Conservation (phyloP, 2,113 vertebrate genomes). For the Mastomys coucha region DNA sequence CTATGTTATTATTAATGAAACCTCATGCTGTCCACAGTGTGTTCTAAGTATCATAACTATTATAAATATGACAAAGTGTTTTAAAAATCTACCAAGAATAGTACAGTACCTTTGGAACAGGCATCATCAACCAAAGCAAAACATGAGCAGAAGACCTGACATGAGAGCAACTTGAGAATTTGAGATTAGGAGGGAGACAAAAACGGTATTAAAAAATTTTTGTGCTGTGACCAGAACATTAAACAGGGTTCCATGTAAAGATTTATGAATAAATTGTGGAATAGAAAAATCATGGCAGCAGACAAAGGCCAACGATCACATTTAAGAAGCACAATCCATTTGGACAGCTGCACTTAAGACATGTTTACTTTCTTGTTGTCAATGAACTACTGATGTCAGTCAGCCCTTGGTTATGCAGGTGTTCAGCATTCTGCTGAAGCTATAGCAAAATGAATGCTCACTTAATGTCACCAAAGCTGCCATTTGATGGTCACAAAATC, state of each 20-base stretch:
- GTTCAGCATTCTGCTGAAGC: background rate
- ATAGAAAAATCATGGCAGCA: constrained; percentile 42
- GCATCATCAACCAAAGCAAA: background rate
- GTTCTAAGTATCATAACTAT: background rate
- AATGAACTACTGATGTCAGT: constrained; percentile 50
- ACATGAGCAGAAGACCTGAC: background rate
- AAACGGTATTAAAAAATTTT: background rate
- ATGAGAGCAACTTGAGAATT: background rate
- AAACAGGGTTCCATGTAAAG: background rate
- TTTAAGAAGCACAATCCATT: constrained; percentile 32
- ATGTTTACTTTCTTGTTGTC: constrained; percentile 18
- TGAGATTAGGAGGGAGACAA: background rate
- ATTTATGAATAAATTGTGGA: background rate
- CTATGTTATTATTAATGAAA: background rate
- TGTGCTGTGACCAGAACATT: background rate
- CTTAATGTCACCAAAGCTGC: constrained; percentile 55
- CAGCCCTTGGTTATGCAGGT: constrained; percentile 47
- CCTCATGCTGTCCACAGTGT: background rate
- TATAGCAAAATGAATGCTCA: constrained; percentile 17
- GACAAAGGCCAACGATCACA: background rate
- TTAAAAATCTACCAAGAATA: background rate
- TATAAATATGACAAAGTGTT: constrained; percentile 13
- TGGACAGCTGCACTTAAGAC: background rate
- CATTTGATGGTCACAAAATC: background rate
- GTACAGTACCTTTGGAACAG: background rate